Evolutionary conservation across 2,113 vertebrate genomes (phyloP), one percentile per base, ranked within the genome.

Genomic region (Nannospalax galili): DNA sequence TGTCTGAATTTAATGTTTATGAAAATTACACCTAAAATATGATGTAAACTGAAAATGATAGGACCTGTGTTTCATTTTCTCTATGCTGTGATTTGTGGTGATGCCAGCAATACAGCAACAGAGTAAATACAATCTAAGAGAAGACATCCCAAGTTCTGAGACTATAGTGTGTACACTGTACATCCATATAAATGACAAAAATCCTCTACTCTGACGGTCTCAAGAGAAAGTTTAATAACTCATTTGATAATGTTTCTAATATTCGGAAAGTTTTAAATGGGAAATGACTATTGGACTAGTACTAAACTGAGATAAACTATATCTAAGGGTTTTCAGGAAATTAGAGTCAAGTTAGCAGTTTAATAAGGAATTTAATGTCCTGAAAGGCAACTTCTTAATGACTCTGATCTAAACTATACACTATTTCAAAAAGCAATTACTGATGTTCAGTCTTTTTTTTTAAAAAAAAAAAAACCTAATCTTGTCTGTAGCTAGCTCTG

Each of bases 341-440:
- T 58, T 60, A 79, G 52, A 95, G 45, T 81, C 67, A 58, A 85
- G 56, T 84, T 58, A 90, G 35, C 14, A 72, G 5, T 86, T 91
- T 91, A 92, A 79, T 89, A 95, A 93, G 28, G n/a, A 86, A 87
- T 93, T 74, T 73, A 86, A 90, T 92, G 42, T 92, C 78, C 74
- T 86, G 16, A 93, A 93, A 95, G 58, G 30, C 73, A 97, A 9
- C 7, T 82, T 84, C 40, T 69, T 97, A 89, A 90, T 93, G 62
- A 92, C 74, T 90, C 48, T 92, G 35, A 95, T 84, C 62, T 95
- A 74, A 91, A 92, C 8, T 69, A 30, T 89, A 70, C 26, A 4
- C 14, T 86, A 19, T 85, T 45, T 94, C 85, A 37, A 89, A 92
- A 88, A 93, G n/a, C 79, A 95, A 56, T 77, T 52, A 88, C 81